Percentiles rank a stretch among this genome's conserved stretches.
Conservation (phyloP, 2,888 invertebrate genomes). For the Clistopyga incitator region DNA sequence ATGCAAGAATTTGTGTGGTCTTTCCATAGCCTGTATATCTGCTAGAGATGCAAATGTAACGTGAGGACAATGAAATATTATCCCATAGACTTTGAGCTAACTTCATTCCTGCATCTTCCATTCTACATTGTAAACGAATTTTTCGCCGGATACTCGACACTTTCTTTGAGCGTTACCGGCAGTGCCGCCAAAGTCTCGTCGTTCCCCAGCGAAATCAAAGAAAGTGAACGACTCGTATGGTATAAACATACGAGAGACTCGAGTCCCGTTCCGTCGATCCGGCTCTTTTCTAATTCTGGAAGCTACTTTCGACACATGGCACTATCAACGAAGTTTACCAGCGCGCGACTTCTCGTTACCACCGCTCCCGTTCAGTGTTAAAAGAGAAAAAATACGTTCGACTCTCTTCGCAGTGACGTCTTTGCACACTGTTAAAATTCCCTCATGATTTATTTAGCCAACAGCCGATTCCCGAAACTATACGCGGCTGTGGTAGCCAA, state of each 20-base stretch:
- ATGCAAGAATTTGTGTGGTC: too few species aligned
- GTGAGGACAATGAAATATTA: not conserved
- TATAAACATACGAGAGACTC: not conserved
- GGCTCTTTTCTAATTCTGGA: slow-evolving; percentile 68
- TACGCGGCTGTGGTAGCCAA: not conserved
- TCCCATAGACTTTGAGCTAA: not conserved
- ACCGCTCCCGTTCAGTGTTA: slow-evolving; percentile 17
- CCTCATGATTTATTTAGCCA: slow-evolving; percentile 59
- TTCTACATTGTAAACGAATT: slow-evolving; percentile 11
- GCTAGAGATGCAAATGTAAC: too few species aligned
- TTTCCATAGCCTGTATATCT: too few species aligned
- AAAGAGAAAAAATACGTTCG: slow-evolving; percentile 11
- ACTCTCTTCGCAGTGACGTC: slow-evolving; percentile 12
- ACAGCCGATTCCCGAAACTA: slow-evolving; percentile 46
- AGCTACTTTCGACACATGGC: slow-evolving; percentile 66
- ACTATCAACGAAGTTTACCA: slow-evolving; percentile 44
- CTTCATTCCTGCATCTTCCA: not conserved
- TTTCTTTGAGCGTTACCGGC: slow-evolving; percentile 36
- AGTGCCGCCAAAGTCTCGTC: slow-evolving; percentile 25
- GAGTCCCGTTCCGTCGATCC: slow-evolving; percentile 42
- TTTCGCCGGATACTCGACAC: slow-evolving; percentile 24
- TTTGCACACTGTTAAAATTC: slow-evolving; percentile 58
- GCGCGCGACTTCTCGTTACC: slow-evolving; percentile 25
- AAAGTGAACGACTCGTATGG: slow-evolving; percentile 28
- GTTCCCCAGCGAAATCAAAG: slow-evolving; percentile 2